Evolutionary conservation across 2,888 invertebrate species (phyloP).

Genomic region (Drosophila borealis): DNA sequence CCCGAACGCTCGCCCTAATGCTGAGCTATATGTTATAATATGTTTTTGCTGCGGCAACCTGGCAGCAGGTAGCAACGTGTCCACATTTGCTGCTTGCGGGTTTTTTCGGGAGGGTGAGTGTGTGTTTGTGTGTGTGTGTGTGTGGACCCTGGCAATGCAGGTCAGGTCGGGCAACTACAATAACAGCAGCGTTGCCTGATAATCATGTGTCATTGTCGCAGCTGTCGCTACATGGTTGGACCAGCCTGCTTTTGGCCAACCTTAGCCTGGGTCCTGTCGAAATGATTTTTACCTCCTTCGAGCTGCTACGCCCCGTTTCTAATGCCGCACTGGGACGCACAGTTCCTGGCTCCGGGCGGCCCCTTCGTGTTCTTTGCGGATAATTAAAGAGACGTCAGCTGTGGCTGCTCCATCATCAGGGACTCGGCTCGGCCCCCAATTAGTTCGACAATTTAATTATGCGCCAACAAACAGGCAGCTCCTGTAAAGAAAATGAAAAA

Average conservation of each 20-base stretch:
- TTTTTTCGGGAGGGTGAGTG: background rate
- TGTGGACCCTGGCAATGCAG: slow-evolving; percentile 44
- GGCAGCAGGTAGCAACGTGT: slow-evolving; percentile 23
- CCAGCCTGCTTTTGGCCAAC: slow-evolving; percentile 8
- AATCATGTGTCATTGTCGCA: slow-evolving; percentile 80
- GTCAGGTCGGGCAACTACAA: slow-evolving; percentile 46
- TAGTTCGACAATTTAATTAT: slow-evolving; percentile 61
- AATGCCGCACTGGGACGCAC: slow-evolving; percentile 17
- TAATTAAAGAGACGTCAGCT: slow-evolving; percentile 74
- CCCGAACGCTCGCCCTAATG: slow-evolving; percentile 33
- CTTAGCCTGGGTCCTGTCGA: slow-evolving; percentile 2
- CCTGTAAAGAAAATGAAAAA: slow-evolving; percentile 14
- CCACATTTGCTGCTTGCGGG: background rate
- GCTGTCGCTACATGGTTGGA: slow-evolving; percentile 55
- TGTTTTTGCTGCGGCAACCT: slow-evolving; percentile 45
- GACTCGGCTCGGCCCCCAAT: slow-evolving; percentile 37
- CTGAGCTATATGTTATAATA: slow-evolving; percentile 63
- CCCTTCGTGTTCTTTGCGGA: slow-evolving; percentile 37
- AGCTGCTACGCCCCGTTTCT: slow-evolving; percentile 7
- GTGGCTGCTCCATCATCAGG: slow-evolving; percentile 56
- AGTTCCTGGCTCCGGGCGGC: slow-evolving; percentile 7
- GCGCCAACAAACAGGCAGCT: slow-evolving; percentile 19
- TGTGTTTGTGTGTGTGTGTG: too few species aligned
- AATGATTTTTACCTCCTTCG: slow-evolving; percentile 39
- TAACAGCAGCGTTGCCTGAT: slow-evolving; percentile 55